Conservation (phyloP, 2,888 invertebrate species). For the Pilophorus perplexus region DNA sequence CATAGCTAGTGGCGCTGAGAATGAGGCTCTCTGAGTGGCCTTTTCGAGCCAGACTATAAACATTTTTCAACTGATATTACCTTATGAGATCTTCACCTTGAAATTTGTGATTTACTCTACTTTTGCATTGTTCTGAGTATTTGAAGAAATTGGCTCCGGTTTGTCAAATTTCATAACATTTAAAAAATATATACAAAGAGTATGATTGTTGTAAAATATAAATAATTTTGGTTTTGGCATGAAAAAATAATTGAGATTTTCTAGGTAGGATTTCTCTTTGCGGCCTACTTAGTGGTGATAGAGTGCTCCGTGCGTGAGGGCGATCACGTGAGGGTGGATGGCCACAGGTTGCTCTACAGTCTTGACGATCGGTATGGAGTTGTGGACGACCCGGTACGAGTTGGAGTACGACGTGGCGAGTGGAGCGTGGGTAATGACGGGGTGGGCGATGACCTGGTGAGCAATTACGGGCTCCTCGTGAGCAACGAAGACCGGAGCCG, state of each 20-base stretch:
- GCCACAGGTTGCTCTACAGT: slow-evolving; percentile 45
- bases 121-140: too few species aligned
- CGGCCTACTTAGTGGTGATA: slow-evolving; percentile 47
- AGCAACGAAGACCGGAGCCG: slow-evolving; percentile 37
- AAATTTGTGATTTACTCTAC: too few species aligned
- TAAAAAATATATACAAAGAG: slow-evolving; percentile 7
- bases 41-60: too few species aligned
- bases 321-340: slow-evolving; percentile 44
- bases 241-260: slow-evolving; percentile 4
- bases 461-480: slow-evolving; percentile 35
- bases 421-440: slow-evolving; percentile 51
- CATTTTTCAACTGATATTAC: too few species aligned
- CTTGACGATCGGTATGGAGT: slow-evolving; percentile 55
- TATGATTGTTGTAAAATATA: slow-evolving; percentile 22
- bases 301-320: slow-evolving; percentile 52
- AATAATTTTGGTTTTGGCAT: slow-evolving; percentile 32
- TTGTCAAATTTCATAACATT: too few species aligned
- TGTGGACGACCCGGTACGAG: slow-evolving; percentile 57
- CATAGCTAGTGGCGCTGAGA: too few species aligned
- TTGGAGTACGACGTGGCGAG: slow-evolving; percentile 54
- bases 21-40: too few species aligned
- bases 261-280: neutral
- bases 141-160: too few species aligned
- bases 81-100: too few species aligned
- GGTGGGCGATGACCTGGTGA: slow-evolving; percentile 50